Percentiles rank a stretch among this genome's conserved stretches.
Conservation (phyloP, 1,140 invertebrate genomes). For the Leptinotarsa lineolata region DNA sequence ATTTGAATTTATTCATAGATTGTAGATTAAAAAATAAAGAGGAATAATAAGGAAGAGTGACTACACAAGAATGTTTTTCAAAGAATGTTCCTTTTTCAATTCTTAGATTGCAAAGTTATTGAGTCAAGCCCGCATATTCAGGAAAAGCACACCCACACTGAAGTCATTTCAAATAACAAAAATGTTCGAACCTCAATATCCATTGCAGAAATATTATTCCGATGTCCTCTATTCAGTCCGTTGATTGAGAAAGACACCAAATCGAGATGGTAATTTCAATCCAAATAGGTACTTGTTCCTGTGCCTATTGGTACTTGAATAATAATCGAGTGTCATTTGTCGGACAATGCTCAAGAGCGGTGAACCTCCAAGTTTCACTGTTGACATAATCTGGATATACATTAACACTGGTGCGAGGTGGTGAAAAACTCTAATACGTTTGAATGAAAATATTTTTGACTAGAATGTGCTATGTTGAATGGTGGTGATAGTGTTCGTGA, state of each 20-base stretch:
- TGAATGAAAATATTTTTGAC: conserved; percentile 30
- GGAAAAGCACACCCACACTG: neutral
- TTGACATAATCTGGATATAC: neutral
- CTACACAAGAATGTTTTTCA: no score
- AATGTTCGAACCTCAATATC: conserved; percentile 1
- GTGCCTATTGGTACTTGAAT: conserved; percentile 25
- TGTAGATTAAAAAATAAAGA: no score
- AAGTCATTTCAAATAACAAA: neutral
- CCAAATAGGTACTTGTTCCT: conserved; percentile 29
- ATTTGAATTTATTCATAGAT: no score
- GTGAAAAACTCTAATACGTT: neutral
- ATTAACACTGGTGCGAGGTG: neutral
- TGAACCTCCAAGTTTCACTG: neutral
- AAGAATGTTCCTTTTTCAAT: no score
- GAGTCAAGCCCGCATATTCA: no score
- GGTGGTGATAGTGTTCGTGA: conserved; percentile 55
- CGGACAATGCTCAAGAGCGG: conserved; percentile 6
- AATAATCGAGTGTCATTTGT: conserved; percentile 15
- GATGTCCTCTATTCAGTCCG: conserved; percentile 13
- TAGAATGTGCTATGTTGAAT: conserved; percentile 54
- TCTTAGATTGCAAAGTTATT: no score
- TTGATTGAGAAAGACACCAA: conserved; percentile 14
- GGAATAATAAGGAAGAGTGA: no score
- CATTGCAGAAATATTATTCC: neutral
- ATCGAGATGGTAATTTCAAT: conserved; percentile 23